phyloP scores from a whole-genome alignment of 2,113 vertebrate genomes.

The Tychaedon coryphoeus region DNA sequence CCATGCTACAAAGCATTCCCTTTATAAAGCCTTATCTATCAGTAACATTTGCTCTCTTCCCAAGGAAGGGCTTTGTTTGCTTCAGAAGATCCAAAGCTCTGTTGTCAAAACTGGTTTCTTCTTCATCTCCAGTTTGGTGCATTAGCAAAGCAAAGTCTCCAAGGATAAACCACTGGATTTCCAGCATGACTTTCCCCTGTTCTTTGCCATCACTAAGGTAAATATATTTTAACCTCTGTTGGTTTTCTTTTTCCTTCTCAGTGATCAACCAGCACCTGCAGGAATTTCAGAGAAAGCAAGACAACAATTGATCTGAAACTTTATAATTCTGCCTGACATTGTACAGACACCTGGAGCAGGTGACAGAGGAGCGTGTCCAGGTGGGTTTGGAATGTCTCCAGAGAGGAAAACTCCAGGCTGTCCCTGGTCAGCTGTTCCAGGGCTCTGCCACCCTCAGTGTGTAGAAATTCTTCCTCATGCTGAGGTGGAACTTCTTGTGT shows the following conservation, averaged over 20 bases:
- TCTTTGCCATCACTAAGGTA: not conserved
- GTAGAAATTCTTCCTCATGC: not conserved
- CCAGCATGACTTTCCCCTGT: not conserved
- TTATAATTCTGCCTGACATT: not conserved
- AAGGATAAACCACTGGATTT: not conserved
- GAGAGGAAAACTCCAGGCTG: not conserved
- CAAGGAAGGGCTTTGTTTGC: not conserved
- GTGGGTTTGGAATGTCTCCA: not conserved
- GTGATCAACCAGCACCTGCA: not conserved
- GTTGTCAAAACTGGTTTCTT: not conserved
- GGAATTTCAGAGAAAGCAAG: not conserved
- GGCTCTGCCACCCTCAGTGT: not conserved
- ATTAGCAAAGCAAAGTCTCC: not conserved
- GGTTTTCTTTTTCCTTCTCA: not conserved
- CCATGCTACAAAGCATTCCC: not conserved
- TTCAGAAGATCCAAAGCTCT: not conserved
- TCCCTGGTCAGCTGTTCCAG: not conserved
- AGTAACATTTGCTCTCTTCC: not conserved
- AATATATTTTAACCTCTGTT: not conserved
- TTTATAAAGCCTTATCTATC: not conserved
- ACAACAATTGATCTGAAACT: not conserved
- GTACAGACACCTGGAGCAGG: not conserved
- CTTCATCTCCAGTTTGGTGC: not conserved
- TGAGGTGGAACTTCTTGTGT: not conserved
- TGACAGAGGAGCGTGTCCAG: rapidly evolving